Evolutionary conservation across 2,113 vertebrate species (phyloP).

Genomic region (Clarias macrocephalus): DNA sequence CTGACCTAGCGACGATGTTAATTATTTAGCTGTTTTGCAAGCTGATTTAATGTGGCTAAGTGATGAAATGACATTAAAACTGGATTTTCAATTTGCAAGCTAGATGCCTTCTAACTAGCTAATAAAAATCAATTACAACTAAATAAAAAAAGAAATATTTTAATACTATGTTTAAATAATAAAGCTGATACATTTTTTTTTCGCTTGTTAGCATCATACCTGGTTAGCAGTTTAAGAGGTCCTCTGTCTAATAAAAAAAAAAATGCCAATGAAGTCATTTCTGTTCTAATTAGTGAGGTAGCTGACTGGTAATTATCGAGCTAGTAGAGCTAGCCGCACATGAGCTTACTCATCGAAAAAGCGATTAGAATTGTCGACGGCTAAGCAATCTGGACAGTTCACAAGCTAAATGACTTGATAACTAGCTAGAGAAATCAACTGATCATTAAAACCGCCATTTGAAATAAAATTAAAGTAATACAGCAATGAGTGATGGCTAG

Average conservation of each 20-base stretch:
- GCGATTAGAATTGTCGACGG: too few relatives aligned
- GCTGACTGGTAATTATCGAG: neutral
- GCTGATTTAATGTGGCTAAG: neutral
- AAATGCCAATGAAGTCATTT: neutral
- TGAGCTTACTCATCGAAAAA: too few relatives aligned
- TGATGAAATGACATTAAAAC: neutral
- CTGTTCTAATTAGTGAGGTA: neutral
- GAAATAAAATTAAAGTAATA: too few relatives aligned
- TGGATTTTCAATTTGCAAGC: neutral
- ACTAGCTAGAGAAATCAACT: too few relatives aligned
- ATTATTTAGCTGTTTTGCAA: neutral
- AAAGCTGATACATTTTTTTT: neutral
- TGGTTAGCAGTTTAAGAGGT: neutral
- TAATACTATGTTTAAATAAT: too few relatives aligned
- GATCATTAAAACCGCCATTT: too few relatives aligned
- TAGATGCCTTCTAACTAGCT: neutral
- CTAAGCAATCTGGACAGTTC: too few relatives aligned
- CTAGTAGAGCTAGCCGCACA: neutral
- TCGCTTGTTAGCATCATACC: neutral
- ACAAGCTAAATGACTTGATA: too few relatives aligned
- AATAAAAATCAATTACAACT: neutral
- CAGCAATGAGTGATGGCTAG: too few relatives aligned
- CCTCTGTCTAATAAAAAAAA: neutral
- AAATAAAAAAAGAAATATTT: neutral
- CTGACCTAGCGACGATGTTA: neutral